These are phyloP conservation scores for Lacanobia oleracea DNA, from an alignment of 2,888 invertebrate species.

Conservation along the genomic window DNA sequence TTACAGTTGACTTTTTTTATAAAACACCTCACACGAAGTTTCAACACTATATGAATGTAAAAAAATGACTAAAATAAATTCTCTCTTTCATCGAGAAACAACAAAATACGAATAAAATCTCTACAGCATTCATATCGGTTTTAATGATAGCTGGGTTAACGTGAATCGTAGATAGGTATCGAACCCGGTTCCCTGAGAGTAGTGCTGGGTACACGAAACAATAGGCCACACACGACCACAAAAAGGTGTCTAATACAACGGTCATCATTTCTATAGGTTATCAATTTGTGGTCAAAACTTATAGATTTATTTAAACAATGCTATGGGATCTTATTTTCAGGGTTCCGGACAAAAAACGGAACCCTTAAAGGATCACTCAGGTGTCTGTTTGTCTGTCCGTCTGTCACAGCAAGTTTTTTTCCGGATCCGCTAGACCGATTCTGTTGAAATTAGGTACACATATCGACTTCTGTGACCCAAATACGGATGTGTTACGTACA, in stretches of 20 bases:
- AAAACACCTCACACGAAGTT: constrained; percentile 46
- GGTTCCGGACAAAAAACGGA: too few species aligned
- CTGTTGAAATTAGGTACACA: too few species aligned
- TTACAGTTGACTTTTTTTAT: constrained; percentile 25
- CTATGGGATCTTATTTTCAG: too few species aligned
- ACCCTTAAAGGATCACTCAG: too few species aligned
- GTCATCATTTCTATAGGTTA: too few species aligned
- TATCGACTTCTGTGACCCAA: too few species aligned
- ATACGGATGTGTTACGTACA: too few species aligned
- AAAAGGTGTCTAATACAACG: not conserved
- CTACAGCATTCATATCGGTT: constrained; percentile 61
- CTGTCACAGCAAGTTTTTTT: too few species aligned
- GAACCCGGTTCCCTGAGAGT: constrained; percentile 63
- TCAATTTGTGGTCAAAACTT: too few species aligned
- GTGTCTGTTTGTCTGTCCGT: too few species aligned
- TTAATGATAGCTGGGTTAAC: constrained; percentile 66
- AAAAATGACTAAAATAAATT: constrained; percentile 46
- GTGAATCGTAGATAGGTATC: constrained; percentile 62
- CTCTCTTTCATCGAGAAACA: constrained; percentile 55
- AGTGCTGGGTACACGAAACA: constrained; percentile 53
- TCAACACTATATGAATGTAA: constrained; percentile 29
- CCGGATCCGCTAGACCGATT: too few species aligned
- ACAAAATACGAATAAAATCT: constrained; percentile 64
- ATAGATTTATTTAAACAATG: too few species aligned
- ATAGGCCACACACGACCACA: constrained; percentile 19